Base-by-base conservation (phyloP, 1,140 invertebrate genomes). In the Calliopsis andreniformis region DNA sequence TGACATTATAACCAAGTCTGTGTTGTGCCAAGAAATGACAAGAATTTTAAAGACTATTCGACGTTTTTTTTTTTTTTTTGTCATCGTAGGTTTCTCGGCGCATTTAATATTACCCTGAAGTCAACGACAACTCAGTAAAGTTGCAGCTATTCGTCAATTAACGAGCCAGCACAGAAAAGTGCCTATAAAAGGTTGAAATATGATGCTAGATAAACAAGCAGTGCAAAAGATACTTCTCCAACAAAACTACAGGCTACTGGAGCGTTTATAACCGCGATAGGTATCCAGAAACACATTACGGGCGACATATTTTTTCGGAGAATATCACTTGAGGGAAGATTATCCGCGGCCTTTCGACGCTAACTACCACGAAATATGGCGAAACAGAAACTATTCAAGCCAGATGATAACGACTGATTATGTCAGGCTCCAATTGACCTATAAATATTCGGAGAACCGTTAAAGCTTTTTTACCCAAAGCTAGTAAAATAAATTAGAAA, bases 341-440 rank as follows among this genome's bases (percentile, higher is more conserved):
- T 64, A 72, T 53, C 39, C 70, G 35, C 23, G 61, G n/a, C 53
- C 47, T 58, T 72, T 72, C 28, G 59, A 20, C 45, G 47, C 25
- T 42, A 64, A 72, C 47, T 30, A 63, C 30, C 23, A n/a, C 28
- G 35, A 72, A 64, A 71, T 62, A 72, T 28, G 49, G 8, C n/a
- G 7, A 18, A 25, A 64, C 12, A n/a, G 23, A 28, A 63, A 43
- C 14, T n/a, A 18, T 47, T 35, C 43, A 28, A 35, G 23, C 4
- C 2, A 10, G 43, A 10, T 16, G 69, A 72, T 72, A 72, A 72
- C 61, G 61, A 32, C 20, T 53, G 70, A 72, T 72, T 53, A 51
- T 43, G 3, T 0, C 6, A 12, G 8, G 18, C 18, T 10, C 18
- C 30, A 18, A 25, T 49, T 25, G 16, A 1, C 4, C 23, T 42